phyloP scores from a whole-genome alignment of 1,140 invertebrate genomes.

The Trichonephila clavata region DNA sequence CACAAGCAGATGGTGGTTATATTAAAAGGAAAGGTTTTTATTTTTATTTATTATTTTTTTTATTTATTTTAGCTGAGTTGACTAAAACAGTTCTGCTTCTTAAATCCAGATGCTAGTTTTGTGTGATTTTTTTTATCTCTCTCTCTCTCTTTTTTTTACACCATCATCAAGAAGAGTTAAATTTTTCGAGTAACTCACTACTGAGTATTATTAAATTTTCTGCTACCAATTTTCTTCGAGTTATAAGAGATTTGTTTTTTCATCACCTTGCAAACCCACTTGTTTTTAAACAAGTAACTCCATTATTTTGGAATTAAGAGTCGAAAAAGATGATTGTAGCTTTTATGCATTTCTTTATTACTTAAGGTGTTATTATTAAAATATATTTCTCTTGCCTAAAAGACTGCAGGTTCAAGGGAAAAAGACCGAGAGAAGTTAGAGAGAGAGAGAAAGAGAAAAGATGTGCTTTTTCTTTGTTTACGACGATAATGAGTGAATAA shows the following conservation, averaged over 20 bases:
- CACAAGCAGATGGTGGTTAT: constrained; percentile 28
- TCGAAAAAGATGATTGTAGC: constrained; percentile 13
- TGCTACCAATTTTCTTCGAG: constrained; percentile 27
- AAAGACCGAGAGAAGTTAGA: neutral
- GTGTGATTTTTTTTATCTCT: constrained; percentile 17
- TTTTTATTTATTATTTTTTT: neutral
- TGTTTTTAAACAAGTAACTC: constrained; percentile 71
- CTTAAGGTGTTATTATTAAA: constrained; percentile 67
- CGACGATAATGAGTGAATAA: constrained; percentile 68
- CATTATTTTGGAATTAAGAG: constrained; percentile 76
- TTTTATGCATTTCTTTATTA: constrained; percentile 51
- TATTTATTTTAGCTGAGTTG: constrained; percentile 48
- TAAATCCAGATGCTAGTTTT: constrained; percentile 9
- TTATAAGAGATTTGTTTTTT: constrained; percentile 35
- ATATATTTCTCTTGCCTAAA: constrained; percentile 53
- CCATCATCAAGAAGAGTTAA: constrained; percentile 39
- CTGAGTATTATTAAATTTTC: constrained; percentile 73
- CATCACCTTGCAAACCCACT: neutral
- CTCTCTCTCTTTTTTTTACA: neutral
- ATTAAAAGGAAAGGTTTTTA: constrained; percentile 21
- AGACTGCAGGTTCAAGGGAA: neutral
- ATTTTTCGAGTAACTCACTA: constrained; percentile 58
- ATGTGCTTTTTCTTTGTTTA: constrained; percentile 73
- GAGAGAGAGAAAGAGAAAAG: constrained; percentile 24
- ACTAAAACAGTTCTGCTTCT: constrained; percentile 33